Conservation (phyloP, 1,140 invertebrate species). For the Teleopsis dalmanni region DNA sequence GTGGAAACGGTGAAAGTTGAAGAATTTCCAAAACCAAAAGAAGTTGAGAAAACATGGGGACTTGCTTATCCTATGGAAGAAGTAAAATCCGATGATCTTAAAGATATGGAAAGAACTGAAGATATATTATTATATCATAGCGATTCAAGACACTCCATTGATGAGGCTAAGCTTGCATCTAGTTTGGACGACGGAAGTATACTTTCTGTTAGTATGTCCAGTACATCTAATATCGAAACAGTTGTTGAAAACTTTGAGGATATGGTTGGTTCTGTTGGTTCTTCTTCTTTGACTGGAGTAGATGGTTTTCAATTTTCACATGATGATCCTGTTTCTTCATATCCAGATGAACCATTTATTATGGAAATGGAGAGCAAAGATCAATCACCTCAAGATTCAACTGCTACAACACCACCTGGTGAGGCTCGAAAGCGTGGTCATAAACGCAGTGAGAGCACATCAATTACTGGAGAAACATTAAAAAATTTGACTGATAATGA, state of each 20-base stretch:
- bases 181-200: slow-evolving; percentile 53
- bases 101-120: slow-evolving; percentile 27
- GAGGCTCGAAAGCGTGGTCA: slow-evolving; percentile 49
- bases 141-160: slow-evolving; percentile 29
- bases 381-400: slow-evolving; percentile 47
- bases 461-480: slow-evolving; percentile 32
- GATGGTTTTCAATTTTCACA: slow-evolving; percentile 34
- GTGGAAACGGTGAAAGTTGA: slow-evolving; percentile 30
- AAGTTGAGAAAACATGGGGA: slow-evolving; percentile 34
- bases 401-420: slow-evolving; percentile 47
- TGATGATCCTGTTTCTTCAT: slow-evolving; percentile 38
- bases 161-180: slow-evolving; percentile 45
- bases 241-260: slow-evolving; percentile 52
- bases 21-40: slow-evolving; percentile 33
- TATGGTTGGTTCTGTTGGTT: slow-evolving; percentile 49
- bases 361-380: slow-evolving; percentile 41
- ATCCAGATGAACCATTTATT: slow-evolving; percentile 30
- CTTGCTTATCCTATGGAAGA: slow-evolving; percentile 30
- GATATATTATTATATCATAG: slow-evolving; percentile 35
- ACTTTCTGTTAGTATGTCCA: slow-evolving; percentile 50
- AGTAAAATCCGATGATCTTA: slow-evolving; percentile 24
- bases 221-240: slow-evolving; percentile 50
- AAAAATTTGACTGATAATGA: slow-evolving; percentile 32
- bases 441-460: slow-evolving; percentile 50
- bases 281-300: slow-evolving; percentile 37